Base-by-base conservation (phyloP, 2,888 invertebrate genomes). In the Malachius bipustulatus region DNA sequence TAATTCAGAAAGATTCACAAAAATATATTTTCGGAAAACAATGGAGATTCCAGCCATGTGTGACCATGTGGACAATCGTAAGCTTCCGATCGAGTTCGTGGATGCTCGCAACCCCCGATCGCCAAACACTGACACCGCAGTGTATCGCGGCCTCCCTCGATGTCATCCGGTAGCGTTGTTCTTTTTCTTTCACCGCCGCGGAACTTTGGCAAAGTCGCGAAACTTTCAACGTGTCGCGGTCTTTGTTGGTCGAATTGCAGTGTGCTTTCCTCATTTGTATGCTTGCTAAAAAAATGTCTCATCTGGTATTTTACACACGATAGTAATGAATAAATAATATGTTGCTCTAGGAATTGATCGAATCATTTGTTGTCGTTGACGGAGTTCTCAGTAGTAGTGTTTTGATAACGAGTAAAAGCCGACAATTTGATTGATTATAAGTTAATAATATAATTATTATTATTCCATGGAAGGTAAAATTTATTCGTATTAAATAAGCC, bases 121-220 rank as follows among this genome's bases (percentile, higher is more conserved):
- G 47, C 46, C 45, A 48, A 45, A 44, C 39, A 47, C 49, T 44
- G 46, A 48, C 48, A 49, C 50, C 50, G 53, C 55, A 52, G 55
- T 55, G 52, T 54, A 51, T 51, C 50, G 48, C 51, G 53, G 50
- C 51, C 50, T 44, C 47, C 48, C 36, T 43, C 46, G 47, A 47
- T 54, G 52, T 52, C 52, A 52, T 51, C 50, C 49, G n/a, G n/a
- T n/a, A 47, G 47, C 48, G 48, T 40, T 43, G 42, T 51, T 48
- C 46, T 45, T 50, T 48, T 48, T 34, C 43, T 50, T n/a, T n/a
- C n/a, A 40, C 36, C 26, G 40, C 36, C 36, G 30, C 37, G 40
- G 37, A 39, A 44, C 43, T 47, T 50, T 45, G 50, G 45, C 42
- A 48, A 50, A 46, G 45, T 46, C 40, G 42, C 41, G 44, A 44